Base-by-base conservation (phyloP, 1,140 invertebrate genomes). In the Trachymyrmex septentrionalis region DNA sequence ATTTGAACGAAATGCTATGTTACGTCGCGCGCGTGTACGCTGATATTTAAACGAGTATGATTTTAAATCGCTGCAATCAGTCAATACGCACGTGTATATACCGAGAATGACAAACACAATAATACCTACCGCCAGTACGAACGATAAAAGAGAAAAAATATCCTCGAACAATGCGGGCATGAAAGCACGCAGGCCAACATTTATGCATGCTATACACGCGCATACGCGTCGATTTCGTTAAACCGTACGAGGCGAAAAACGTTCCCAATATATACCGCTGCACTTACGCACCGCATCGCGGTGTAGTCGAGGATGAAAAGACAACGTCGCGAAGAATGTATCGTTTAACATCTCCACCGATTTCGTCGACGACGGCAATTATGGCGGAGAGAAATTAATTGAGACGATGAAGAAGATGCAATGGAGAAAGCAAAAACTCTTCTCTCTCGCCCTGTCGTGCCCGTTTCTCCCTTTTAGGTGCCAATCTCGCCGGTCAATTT, bases 401-500 rank as follows among this genome's bases (percentile, higher is more conserved):
- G 88, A 87, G 59, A 85, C 48, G 48, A 81, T 63, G 78, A 81
- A n/a, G 38, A 69, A 85, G 80, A 90, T n/a, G n/a, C n/a, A n/a
- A n/a, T 34, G 7, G 66, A n/a, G 14, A 71, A 50, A 12, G 69
- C 7, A 24, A 38, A 75, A 91, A 78, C 72, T 87, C 72, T 87
- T 78, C 48, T 50, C 71, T 38, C 38, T 71, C 59, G 78, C 50
- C 50, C 75, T 50, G 48, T 55, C 59, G 50, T 3, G 38, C 16
- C 64, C 30, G 77, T 64, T 76, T 27, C 67, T 30, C 67, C 59
- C 69, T 53, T 67, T 84, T 21, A 80, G 66, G 55, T 87, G 87
- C 89, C 90, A 92, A 92, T 93, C 92, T 93, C 92, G 87, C 89
- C 89, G 88, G 77, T 85, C 90, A 93, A 93, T 93, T 93, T 93